Base-by-base conservation (phyloP, 2,888 invertebrate genomes). In the Spodoptera littoralis region DNA sequence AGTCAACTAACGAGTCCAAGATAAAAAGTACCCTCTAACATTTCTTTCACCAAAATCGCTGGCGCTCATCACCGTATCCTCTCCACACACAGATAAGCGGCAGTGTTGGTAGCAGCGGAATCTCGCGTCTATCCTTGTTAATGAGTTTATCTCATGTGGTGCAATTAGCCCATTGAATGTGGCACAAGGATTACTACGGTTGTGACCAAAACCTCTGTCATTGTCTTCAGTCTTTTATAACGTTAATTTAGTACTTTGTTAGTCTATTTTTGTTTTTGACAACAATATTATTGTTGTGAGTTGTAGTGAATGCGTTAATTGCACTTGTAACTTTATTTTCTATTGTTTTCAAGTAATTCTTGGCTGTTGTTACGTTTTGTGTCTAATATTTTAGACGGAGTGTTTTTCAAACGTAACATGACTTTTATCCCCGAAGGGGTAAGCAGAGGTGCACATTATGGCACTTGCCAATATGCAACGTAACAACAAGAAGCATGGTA, bases 131-230 rank as follows among this genome's bases (percentile, higher is more conserved):
- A 93, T 93, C 93, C 92, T 93, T 90, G 93, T 90, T 93, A 94
- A 94, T 94, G 92, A 93, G 94, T 92, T 92, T 92, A 94, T 94
- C 93, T 92, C 94, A 92, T 90, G 90, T 91, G 83, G 81, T 83
- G 92, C 90, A 93, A 93, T 93, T 93, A 93, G 87, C 84, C 86
- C 88, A 86, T 86, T 88, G 88, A 90, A 94, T 93, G 91, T 91
- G 90, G 92, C 84, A 89, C 94, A 91, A 93, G 93, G 93, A 90
- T 89, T 84, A 83, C 82, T 86, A 76, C 70, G 85, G 85, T 81
- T 80, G 80, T 82, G 85, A 81, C 81, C 82, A 85, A 86, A 88
- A 81, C 79, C 82, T 85, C 86, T 86, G 80, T 81, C 73, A 36
- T 79, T 65, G 30, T n/a, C 45, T 53, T 36, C 49, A 51, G 44